Base-by-base conservation (phyloP, 2,888 invertebrate species). In the Allolobophora icterica region DNA sequence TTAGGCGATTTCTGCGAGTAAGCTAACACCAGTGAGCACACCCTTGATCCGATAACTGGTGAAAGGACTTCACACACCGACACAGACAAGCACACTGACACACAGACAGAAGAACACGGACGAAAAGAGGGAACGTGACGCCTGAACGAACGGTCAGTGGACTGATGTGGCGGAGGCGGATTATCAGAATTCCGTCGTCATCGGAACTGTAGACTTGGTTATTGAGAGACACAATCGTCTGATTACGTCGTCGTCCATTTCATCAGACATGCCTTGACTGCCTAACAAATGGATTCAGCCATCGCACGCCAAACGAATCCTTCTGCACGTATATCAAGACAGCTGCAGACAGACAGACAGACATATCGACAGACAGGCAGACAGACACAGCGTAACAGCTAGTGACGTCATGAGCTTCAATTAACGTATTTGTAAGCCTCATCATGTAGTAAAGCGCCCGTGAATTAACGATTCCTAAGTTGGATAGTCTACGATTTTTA, bases 31-130 rank as follows among this genome's bases (percentile, higher is more conserved):
- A n/a, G 52, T 6, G 71, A 71, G 30, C 71, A 11, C 71, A 71
- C n/a, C n/a, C 71, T 71, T 30, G n/a, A 71, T 71, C n/a, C 30
- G n/a, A n/a, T 71, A 71, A 30, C 71, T n/a, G 71, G 71, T 71
- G 71, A 30, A 71, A n/a, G n/a, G 13, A 13, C 8, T 71, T 71
- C 71, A n/a, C 71, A n/a, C 83, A 90, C 34, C 6, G 5, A 90
- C 38, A 90, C 42, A 90, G 33, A 90, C 17, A 84, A 17, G 13
- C 19, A 84, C 33, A 90, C 5, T n/a, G 38, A 84, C 83, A 90
- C 30, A 35, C 21, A 84, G n/a, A 84, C 34, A 84, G 34, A 35
- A 33, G 33, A 35, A 13, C 4, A 24, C 5, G 87, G 87, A 34
- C 0, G 35, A 87, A 4, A 87, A 24, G 87, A 17, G 87, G 34